A percentile compares a stretch with the other conserved stretches of the same genome.
Conservation (phyloP, 2,797 vertebrate species). For the Gephyroberyx darwinii region DNA sequence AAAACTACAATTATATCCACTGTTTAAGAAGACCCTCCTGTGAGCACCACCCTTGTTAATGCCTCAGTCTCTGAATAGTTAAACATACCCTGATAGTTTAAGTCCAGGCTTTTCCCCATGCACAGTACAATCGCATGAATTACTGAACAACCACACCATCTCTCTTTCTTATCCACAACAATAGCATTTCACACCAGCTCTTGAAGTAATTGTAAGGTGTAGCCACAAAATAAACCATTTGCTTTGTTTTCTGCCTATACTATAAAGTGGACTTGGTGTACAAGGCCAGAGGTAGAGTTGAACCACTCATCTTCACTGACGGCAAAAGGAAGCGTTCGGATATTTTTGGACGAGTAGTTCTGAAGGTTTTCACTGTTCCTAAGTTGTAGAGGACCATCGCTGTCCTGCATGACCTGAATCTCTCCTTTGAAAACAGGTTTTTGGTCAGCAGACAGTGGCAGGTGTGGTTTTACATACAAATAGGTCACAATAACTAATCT, state of each 20-base stretch:
- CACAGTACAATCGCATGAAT: conserved; percentile 25
- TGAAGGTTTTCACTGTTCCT: conserved; percentile 15
- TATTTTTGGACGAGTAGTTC: neutral
- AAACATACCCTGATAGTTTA: conserved; percentile 36
- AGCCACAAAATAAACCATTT: conserved; percentile 17
- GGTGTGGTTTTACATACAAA: conserved; percentile 59
- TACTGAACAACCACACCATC: conserved; percentile 28
- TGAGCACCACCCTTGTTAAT: conserved; percentile 23
- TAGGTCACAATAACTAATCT: conserved; percentile 42
- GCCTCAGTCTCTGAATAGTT: conserved; percentile 38
- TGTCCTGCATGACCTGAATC: conserved; percentile 16
- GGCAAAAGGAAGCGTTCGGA: conserved; percentile 4
- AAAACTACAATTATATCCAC: conserved; percentile 21
- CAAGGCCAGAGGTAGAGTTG: conserved; percentile 14
- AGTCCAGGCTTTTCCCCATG: conserved; percentile 36
- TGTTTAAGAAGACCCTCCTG: conserved; percentile 38
- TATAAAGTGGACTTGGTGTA: conserved; percentile 17
- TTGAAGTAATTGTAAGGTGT: conserved; percentile 44
- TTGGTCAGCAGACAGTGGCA: conserved; percentile 47
- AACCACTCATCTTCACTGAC: conserved; percentile 24
- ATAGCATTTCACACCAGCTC: conserved; percentile 13
- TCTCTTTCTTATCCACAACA: conserved; percentile 14
- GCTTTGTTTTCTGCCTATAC: neutral
- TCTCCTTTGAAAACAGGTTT: conserved; percentile 52
- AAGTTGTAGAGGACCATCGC: conserved; percentile 9